These are phyloP conservation scores for Pluvialis apricaria DNA, from an alignment of 2,113 vertebrate species.

Conservation along the genomic window DNA sequence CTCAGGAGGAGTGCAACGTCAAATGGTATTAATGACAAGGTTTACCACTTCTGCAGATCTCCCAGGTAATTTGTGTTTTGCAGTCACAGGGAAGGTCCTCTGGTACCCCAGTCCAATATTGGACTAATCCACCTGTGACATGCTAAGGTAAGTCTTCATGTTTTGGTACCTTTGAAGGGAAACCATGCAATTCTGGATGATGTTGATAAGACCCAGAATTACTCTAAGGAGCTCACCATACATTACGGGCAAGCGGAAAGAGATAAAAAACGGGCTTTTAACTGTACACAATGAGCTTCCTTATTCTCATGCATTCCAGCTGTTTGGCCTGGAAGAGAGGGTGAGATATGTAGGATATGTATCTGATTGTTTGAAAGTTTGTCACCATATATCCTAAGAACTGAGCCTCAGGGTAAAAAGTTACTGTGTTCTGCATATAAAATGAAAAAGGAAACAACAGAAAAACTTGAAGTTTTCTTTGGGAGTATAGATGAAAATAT, in stretches of 20 bases:
- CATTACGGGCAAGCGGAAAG: neutral
- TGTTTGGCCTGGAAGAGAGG: neutral
- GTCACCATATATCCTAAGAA: neutral
- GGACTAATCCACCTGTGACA: neutral
- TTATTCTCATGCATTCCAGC: neutral
- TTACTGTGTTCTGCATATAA: neutral
- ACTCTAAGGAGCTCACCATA: neutral
- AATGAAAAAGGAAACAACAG: neutral
- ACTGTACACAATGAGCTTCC: neutral
- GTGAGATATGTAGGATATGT: neutral
- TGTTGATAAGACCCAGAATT: neutral
- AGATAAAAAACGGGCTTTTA: neutral
- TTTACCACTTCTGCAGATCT: neutral
- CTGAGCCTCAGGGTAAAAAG: neutral
- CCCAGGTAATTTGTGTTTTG: neutral
- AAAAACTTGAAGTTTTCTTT: neutral
- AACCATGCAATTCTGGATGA: neutral
- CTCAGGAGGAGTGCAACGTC: neutral
- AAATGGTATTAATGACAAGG: neutral
- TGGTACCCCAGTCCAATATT: no score
- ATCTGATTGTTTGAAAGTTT: neutral
- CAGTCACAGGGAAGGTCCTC: neutral
- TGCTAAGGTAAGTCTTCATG: neutral
- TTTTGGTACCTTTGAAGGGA: neutral
- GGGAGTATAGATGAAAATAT: neutral